Evolutionary conservation across 2,888 invertebrate genomes (phyloP), one percentile per base, ranked within the genome.

Genomic region (Monopis laevigella): DNA sequence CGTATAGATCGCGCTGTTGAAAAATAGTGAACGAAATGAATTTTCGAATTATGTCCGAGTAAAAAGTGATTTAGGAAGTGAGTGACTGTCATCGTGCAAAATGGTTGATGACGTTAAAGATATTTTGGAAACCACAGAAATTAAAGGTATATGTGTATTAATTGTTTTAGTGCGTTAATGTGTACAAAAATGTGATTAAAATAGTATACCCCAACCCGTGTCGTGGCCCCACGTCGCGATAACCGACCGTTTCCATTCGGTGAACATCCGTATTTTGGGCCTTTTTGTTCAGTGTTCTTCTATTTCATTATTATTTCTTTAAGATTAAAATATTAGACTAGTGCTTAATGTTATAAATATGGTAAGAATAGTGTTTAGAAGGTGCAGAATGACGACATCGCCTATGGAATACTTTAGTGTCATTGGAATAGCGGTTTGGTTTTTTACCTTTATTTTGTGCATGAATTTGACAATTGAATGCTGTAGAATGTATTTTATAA

Each of bases 61-160:
- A 78, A 77, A 71, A 77, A 78, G 75, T 78, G 78, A 62, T 27
- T 17, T 36, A 62, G 65, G 11, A 38, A 70, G 74, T 75, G 72
- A 70, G 73, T 74, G 72, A 71, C 70, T 77, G 77, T 78, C 75
- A 77, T 71, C 70, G 61, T 70, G 75, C 80, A 80, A 80, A 68
- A 80, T 80, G 80, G 80, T 75, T 73, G 80, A 78, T 77, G 80
- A 80, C 72, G 78, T 74, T 75, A 73, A 66, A 71, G 69, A 78
- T 69, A 66, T 73, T 68, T 65, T 64, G 59, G 80, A 77, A 77
- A 74, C 73, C 70, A 75, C 77, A 69, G 80, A 80, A 71, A 74
- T 69, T 63, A 75, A 74, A 78, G 80, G 80, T 80, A 80, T 65
- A 63, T 59, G 72, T 32, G 14, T 8, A 17, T 17, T 32, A 17